Percentiles rank a stretch among this genome's conserved stretches.
Conservation (phyloP, 2,888 invertebrate genomes). For the Listrodromus nycthemerus region DNA sequence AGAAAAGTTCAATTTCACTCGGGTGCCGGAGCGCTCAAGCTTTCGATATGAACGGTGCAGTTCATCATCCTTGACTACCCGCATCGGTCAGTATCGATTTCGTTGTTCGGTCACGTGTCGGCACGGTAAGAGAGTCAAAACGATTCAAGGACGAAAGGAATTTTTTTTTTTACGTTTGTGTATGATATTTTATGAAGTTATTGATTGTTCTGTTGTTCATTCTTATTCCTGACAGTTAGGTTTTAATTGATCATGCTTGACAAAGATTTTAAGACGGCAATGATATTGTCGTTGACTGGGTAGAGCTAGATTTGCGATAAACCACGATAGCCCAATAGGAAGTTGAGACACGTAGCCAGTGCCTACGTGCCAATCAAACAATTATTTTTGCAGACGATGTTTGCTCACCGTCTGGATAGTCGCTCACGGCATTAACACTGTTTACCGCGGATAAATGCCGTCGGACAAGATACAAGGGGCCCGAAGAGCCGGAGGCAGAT, state of each 20-base stretch:
- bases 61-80: slow-evolving; percentile 8
- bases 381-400: slow-evolving; percentile 38
- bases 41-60: slow-evolving; percentile 28
- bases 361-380: slow-evolving; percentile 42
- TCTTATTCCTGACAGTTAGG: background rate
- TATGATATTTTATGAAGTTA: no score
- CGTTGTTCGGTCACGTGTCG: slow-evolving; percentile 1
- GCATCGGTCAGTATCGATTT: slow-evolving; percentile 46
- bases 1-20: background rate
- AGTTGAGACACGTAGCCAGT: slow-evolving; percentile 22
- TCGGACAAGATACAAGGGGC: slow-evolving; percentile 2
- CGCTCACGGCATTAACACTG: slow-evolving; percentile 31
- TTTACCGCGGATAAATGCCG: slow-evolving; percentile 33
- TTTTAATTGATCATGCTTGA: background rate
- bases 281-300: background rate
- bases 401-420: slow-evolving; percentile 19
- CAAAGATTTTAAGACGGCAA: background rate
- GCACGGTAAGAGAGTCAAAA: background rate
- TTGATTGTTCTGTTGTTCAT: no score
- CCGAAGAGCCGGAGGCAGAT: background rate
- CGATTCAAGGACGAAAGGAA: background rate
- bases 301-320: background rate
- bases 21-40: background rate
- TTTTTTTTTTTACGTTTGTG: background rate
- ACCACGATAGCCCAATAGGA: background rate